Percentiles rank a stretch among this genome's conserved stretches.
Evolutionary conservation across 2,888 invertebrate species (phyloP).

Genomic region (Drosophila falleni): DNA sequence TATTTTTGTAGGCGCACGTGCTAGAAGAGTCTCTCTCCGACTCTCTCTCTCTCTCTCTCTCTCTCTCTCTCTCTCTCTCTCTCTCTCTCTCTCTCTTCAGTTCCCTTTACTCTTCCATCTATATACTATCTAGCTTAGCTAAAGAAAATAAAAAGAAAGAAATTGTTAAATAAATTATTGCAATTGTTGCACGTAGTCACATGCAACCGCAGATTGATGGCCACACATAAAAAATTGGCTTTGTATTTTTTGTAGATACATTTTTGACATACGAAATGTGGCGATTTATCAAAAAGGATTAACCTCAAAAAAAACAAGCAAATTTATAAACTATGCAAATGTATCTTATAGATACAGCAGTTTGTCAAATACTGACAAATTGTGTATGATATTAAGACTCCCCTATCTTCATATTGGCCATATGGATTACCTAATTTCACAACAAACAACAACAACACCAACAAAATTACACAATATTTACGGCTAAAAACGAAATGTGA

Average conservation of each 20-base stretch:
- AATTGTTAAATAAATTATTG: slow-evolving; percentile 31
- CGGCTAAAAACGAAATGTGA: slow-evolving; percentile 53
- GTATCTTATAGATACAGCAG: slow-evolving; percentile 35
- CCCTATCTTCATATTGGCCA: slow-evolving; percentile 52
- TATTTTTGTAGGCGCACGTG: slow-evolving; percentile 64
- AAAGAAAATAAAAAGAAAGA: slow-evolving; percentile 4
- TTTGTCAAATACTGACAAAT: slow-evolving; percentile 58
- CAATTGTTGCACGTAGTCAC: slow-evolving; percentile 30
- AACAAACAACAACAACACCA: slow-evolving; percentile 34
- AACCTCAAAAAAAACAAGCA: slow-evolving; percentile 35
- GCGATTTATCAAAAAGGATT: slow-evolving; percentile 64
- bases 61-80: no score
- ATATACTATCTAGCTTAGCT: neutral
- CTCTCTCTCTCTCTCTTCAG: no score
- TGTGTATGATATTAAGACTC: slow-evolving; percentile 40
- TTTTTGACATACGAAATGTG: slow-evolving; percentile 23
- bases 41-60: no score
- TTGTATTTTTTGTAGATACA: slow-evolving; percentile 37
- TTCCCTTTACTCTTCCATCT: neutral
- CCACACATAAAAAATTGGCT: slow-evolving; percentile 4
- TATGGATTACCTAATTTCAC: slow-evolving; percentile 60
- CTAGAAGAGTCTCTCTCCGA: neutral
- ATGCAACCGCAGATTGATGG: slow-evolving; percentile 43
- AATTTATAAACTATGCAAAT: slow-evolving; percentile 71
- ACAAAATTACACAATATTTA: slow-evolving; percentile 64